Conservation (phyloP, 2,888 invertebrate genomes). For the Hydriomena furcata region DNA sequence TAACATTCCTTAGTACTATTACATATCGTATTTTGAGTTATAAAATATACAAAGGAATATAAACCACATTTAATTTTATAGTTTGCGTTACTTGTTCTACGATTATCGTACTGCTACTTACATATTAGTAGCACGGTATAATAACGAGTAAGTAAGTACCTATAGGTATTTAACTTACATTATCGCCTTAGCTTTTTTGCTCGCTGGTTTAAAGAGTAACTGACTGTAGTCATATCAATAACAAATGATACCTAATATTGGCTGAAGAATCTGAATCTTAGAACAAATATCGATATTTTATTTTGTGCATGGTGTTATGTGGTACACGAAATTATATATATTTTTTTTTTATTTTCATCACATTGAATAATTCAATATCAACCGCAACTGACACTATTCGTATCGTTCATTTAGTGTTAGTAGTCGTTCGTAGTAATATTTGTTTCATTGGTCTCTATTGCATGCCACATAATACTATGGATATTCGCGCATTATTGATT, state of each 20-base stretch:
- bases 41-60: conserved; percentile 25
- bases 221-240: neutral
- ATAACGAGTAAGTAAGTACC: no score
- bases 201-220: neutral
- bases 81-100: conserved; percentile 43
- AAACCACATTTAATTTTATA: conserved; percentile 25
- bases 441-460: conserved; percentile 50
- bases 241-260: neutral
- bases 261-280: conserved; percentile 35
- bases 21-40: conserved; percentile 27
- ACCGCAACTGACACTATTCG: conserved; percentile 37
- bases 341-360: conserved; percentile 31
- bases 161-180: no score
- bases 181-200: neutral
- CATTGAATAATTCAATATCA: conserved; percentile 39
- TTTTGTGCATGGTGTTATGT: conserved; percentile 79
- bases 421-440: conserved; percentile 37
- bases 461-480: conserved; percentile 82
- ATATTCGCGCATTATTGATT: conserved; percentile 66
- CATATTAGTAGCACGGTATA: neutral
- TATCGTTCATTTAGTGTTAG: conserved; percentile 39
- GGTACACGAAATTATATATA: conserved; percentile 57
- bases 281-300: conserved; percentile 42
- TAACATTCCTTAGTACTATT: conserved; percentile 32
- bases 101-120: conserved; percentile 32